Evolutionary conservation across 1,140 invertebrate genomes (phyloP), one percentile per base, ranked within the genome.

Genomic region (Helicoverpa zea): DNA sequence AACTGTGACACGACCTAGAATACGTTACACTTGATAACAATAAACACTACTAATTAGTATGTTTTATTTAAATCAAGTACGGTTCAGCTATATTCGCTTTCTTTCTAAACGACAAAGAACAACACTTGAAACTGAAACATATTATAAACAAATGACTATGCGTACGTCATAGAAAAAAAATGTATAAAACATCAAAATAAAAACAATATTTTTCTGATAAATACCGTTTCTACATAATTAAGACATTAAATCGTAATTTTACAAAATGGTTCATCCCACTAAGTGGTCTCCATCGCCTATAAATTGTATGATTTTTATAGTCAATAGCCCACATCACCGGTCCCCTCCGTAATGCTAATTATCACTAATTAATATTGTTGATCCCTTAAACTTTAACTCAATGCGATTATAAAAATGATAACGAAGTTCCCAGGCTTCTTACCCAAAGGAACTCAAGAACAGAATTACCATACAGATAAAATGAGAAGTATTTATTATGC

Each of bases 401-500:
- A 10, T 30, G 18, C 13, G 43, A 61, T 75, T 61, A 63, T 61
- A 10, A 61, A 1, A 11, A 43, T 9, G 73, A 75, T 75, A 75
- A 75, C 30, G 12, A 75, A 5, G 61, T 75, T 75, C 73, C 58
- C 73, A 75, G 35, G 35, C 35, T 58, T 75, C 43, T 35, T 18
- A 35, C 54, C 58, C 43, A 29, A 75, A 7, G 49, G 43, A 5
- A 72, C 58, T 73, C 74, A 81, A 84, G 61, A 76, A 61, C 61
- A 29, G n/a, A 85, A 83, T 81, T 84, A 83, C 64, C 52, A 83
- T 75, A 52, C 63, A 63, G 80, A 80, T 83, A 80, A 61, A 63
- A 83, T 74, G 70, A 56, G 51, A 82, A 83, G 66, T 47, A 80
- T 84, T 82, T 66, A 70, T 59, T 75, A 35, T 58, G 16, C n/a